Conservation (phyloP, 1,140 invertebrate species). For the Zaprionus taronus region DNA sequence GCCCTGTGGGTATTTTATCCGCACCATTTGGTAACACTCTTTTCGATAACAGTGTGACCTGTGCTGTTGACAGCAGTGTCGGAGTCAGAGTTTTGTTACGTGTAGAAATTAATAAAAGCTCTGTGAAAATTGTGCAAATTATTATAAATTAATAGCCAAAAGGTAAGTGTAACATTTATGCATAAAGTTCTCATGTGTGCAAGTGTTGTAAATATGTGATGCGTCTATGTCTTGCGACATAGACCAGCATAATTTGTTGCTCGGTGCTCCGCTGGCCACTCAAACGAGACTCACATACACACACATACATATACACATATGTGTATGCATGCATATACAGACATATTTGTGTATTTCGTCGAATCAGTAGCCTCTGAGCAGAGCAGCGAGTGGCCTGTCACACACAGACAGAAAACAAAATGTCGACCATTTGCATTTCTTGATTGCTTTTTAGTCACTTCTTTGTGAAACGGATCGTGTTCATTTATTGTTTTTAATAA, state of each 20-base stretch:
- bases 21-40: constrained; percentile 24
- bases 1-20: background rate
- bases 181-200: background rate
- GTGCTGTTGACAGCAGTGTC: constrained; percentile 50
- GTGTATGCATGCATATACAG: constrained; percentile 26
- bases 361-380: constrained; percentile 59
- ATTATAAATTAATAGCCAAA: constrained; percentile 41
- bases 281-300: constrained; percentile 59
- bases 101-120: constrained; percentile 59
- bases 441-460: constrained; percentile 50
- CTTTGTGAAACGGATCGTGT: constrained; percentile 27
- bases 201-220: constrained; percentile 27
- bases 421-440: constrained; percentile 75
- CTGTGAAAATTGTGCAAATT: constrained; percentile 70
- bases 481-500: constrained; percentile 10
- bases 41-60: constrained; percentile 43
- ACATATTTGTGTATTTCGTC: constrained; percentile 60
- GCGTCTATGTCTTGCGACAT: background rate
- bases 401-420: constrained; percentile 77
- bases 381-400: constrained; percentile 47
- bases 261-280: constrained; percentile 59
- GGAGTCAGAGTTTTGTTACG: constrained; percentile 72
- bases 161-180: constrained; percentile 59
- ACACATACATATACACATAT: constrained; percentile 13
- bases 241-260: constrained; percentile 14